A percentile compares a stretch with the other conserved stretches of the same genome.
Evolutionary conservation across 2,888 invertebrate species (phyloP).

Genomic region (Xestia rhomboidea): DNA sequence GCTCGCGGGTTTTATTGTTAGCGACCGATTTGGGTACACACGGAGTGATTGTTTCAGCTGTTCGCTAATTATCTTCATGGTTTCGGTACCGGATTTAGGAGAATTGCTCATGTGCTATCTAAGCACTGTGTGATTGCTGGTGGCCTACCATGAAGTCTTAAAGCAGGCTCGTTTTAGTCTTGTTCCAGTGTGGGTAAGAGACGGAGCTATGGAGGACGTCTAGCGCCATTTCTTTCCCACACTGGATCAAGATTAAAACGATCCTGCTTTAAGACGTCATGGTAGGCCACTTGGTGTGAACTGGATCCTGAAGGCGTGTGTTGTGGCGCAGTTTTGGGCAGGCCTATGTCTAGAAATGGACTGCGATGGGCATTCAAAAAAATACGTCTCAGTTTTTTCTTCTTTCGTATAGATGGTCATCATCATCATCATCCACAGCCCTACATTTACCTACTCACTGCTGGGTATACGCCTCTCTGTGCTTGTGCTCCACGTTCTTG

Average conservation of each 20-base stretch:
- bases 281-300: no score
- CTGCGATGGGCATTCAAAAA: background rate
- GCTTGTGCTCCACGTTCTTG: no score
- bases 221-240: no score
- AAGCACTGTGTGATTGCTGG: background rate
- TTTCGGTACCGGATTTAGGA: background rate
- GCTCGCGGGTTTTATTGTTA: constrained; percentile 68
- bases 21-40: constrained; percentile 63
- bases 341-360: background rate
- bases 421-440: no score
- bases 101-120: background rate
- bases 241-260: no score
- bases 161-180: no score
- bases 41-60: constrained; percentile 53
- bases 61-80: constrained; percentile 1
- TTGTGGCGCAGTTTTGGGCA: background rate
- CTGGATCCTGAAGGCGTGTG: background rate
- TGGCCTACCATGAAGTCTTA: no score
- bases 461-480: no score
- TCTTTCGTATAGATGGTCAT: background rate
- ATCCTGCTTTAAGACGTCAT: no score
- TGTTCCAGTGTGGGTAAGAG: no score
- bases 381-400: background rate
- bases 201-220: no score
- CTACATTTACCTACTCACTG: no score